phyloP scores from a whole-genome alignment of 2,888 invertebrate genomes.

The Hemistola chrysoprasaria region DNA sequence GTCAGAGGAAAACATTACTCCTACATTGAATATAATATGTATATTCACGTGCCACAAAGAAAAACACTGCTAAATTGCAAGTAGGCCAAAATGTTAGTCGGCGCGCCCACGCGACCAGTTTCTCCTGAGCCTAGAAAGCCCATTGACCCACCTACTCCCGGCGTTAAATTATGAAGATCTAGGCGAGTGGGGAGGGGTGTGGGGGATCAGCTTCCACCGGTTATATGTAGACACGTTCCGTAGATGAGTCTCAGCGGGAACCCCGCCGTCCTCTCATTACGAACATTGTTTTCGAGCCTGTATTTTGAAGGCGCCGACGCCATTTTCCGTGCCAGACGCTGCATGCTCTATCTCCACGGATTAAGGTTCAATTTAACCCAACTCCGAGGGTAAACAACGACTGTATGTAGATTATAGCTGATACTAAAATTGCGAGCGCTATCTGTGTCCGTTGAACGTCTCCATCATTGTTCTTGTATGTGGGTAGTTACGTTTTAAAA shows the following conservation, averaged over 20 bases:
- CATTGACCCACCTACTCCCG: constrained; percentile 53
- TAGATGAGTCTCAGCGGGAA: constrained; percentile 56
- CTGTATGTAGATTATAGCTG: constrained; percentile 36
- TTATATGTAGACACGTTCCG: constrained; percentile 45
- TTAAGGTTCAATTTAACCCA: constrained; percentile 32
- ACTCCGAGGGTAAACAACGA: constrained; percentile 28
- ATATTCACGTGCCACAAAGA: constrained; percentile 49
- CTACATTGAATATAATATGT: constrained; percentile 37
- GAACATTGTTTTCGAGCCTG: constrained; percentile 52
- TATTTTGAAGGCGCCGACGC: constrained; percentile 49
- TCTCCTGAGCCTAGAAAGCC: constrained; percentile 46
- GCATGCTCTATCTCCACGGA: constrained; percentile 29
- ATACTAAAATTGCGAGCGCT: constrained; percentile 31
- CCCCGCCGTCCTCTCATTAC: constrained; percentile 58
- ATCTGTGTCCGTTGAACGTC: constrained; percentile 22
- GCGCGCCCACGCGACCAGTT: constrained; percentile 48
- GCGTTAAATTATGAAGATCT: constrained; percentile 34
- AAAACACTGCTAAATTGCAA: constrained; percentile 59
- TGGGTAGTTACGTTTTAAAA: not conserved
- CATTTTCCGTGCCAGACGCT: constrained; percentile 28
- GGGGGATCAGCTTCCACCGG: constrained; percentile 39
- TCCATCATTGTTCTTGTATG: constrained; percentile 13
- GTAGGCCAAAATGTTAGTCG: constrained; percentile 58
- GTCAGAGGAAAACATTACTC: constrained; percentile 32
- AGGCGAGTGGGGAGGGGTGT: constrained; percentile 28